These are phyloP conservation scores for Pseudomyrmex sp. DNA, from an alignment of 1,140 invertebrate genomes.

Conservation along the genomic window DNA sequence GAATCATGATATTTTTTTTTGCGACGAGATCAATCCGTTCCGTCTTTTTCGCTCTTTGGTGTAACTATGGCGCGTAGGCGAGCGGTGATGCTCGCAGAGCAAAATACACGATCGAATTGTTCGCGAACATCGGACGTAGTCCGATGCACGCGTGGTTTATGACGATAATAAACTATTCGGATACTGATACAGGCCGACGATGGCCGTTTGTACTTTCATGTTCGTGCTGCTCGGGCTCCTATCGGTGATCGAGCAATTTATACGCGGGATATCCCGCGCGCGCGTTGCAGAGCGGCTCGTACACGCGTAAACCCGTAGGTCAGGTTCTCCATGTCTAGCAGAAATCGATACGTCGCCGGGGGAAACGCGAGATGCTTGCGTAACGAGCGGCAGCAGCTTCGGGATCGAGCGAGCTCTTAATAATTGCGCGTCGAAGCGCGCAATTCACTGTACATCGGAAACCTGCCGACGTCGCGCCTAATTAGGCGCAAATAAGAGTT, in stretches of 20 bases:
- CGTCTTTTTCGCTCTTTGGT: neutral
- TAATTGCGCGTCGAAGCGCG: constrained; percentile 53
- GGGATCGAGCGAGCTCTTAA: constrained; percentile 47
- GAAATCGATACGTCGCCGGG: constrained; percentile 65
- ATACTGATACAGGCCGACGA: constrained; percentile 68
- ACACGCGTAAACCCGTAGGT: constrained; percentile 61
- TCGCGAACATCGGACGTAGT: constrained; percentile 34
- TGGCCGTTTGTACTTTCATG: constrained; percentile 68
- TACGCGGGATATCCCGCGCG: constrained; percentile 43
- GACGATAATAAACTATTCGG: constrained; percentile 68
- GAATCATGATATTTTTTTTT: constrained; percentile 19
- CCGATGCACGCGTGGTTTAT: constrained; percentile 56
- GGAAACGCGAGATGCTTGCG: constrained; percentile 49
- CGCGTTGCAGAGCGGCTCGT: constrained; percentile 42
- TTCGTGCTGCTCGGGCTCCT: constrained; percentile 26
- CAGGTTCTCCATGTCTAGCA: constrained; percentile 44
- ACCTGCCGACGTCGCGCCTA: constrained; percentile 9
- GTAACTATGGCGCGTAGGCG: neutral
- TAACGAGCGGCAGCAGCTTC: constrained; percentile 43
- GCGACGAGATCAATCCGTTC: neutral
- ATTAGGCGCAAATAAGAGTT: constrained; percentile 10
- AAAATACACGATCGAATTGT: constrained; percentile 48
- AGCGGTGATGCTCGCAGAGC: constrained; percentile 20
- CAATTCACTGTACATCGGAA: constrained; percentile 35
- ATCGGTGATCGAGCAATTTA: constrained; percentile 69